Conservation (phyloP, 2,797 vertebrate species). For the Argentina silus region DNA sequence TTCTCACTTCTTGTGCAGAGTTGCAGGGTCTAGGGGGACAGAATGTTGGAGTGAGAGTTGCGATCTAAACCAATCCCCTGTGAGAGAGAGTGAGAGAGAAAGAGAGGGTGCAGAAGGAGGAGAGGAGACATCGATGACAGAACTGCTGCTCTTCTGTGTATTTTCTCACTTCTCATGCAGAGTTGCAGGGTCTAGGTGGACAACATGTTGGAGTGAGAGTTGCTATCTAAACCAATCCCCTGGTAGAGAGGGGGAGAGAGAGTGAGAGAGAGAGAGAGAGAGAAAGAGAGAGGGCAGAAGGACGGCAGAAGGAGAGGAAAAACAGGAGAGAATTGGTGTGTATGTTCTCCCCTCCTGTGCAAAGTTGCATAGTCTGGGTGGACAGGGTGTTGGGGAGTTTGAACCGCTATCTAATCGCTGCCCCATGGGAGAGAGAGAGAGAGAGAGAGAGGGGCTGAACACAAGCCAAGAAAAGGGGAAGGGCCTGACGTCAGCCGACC, state of each 20-base stretch:
- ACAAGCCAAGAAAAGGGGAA: conserved; percentile 72
- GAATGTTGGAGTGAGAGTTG: conserved; percentile 16
- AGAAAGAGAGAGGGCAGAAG: background rate
- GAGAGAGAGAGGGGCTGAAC: conserved; percentile 54
- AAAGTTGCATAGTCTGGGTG: conserved; percentile 34
- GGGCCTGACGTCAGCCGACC: conserved; percentile 76
- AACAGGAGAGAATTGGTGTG: background rate
- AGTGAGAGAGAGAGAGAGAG: no score
- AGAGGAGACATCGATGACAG: conserved; percentile 9
- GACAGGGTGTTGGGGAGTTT: conserved; percentile 50
- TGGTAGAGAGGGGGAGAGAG: background rate
- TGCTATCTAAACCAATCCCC: conserved; percentile 1
- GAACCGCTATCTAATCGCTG: conserved; percentile 62
- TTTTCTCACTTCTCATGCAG: conserved; percentile 31
- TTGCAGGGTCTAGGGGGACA: conserved; percentile 15
- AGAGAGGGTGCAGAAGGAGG: conserved; percentile 27
- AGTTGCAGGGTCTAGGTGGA: conserved; percentile 13
- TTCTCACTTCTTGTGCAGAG: conserved; percentile 28
- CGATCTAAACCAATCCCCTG: background rate
- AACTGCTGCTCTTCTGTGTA: conserved; percentile 31
- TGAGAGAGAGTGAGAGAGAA: no score
- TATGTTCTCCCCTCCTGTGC: conserved; percentile 33
- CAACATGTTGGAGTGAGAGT: conserved; percentile 18
- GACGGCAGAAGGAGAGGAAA: background rate
- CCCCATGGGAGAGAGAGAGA: conserved; percentile 54